Evolutionary conservation across 2,113 vertebrate species (phyloP).

Genomic region (Shinisaurus crocodilurus): DNA sequence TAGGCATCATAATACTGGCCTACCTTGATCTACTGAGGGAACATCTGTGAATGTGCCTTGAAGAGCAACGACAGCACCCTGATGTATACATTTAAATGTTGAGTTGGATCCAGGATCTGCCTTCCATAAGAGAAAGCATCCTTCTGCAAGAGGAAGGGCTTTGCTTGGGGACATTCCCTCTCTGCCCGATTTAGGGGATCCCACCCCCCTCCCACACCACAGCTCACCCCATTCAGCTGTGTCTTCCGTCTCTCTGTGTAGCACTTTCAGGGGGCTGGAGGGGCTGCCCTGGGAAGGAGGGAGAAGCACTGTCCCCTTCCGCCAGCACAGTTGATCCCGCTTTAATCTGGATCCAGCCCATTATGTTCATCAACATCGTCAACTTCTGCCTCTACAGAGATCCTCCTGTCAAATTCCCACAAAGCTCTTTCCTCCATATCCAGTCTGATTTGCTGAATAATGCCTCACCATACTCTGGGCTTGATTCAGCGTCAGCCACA

Average conservation of each 20-base stretch:
- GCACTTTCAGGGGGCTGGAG: too few species aligned
- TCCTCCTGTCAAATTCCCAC: background rate
- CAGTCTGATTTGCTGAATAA: background rate
- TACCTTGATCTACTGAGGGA: background rate
- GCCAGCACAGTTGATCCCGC: too few species aligned
- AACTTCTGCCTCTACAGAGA: background rate
- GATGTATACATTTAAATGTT: background rate
- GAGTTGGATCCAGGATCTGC: too few species aligned
- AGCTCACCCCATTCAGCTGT: too few species aligned
- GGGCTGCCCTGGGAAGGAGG: too few species aligned
- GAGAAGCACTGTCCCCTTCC: too few species aligned
- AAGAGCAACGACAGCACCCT: background rate
- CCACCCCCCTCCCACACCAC: too few species aligned
- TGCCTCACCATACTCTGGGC: background rate
- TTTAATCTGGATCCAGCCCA: background rate
- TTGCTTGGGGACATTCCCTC: too few species aligned
- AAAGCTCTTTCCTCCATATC: background rate
- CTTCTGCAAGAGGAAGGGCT: too few species aligned
- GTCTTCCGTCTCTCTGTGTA: too few species aligned
- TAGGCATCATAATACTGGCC: background rate
- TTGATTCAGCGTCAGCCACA: background rate
- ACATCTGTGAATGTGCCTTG: background rate
- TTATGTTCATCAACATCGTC: background rate
- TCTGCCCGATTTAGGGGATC: too few species aligned
- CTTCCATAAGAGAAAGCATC: too few species aligned